Percentiles rank a stretch among this genome's conserved stretches.
These are phyloP conservation scores for Rhinichthys osculus DNA, from an alignment of 2,797 vertebrate species.

Conservation along the genomic window DNA sequence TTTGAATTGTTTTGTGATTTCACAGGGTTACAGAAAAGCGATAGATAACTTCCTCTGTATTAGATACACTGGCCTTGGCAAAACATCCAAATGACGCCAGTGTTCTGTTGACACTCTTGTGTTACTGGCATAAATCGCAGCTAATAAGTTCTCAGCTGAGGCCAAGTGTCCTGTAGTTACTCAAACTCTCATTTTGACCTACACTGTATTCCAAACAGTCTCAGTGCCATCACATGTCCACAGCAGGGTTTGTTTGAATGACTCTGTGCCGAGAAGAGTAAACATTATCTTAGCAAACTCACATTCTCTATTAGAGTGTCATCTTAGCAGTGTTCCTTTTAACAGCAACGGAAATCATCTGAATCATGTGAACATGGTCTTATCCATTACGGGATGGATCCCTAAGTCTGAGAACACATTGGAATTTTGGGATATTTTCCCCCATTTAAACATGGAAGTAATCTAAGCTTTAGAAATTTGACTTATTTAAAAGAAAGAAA, in stretches of 20 bases:
- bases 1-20: background rate
- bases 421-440: background rate
- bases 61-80: background rate
- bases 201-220: constrained; percentile 19
- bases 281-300: constrained; percentile 27
- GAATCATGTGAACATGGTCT: background rate
- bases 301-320: background rate
- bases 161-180: constrained; percentile 19
- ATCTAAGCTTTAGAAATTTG: background rate
- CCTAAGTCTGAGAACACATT: background rate
- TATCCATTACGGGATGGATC: background rate
- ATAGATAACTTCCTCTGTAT: background rate
- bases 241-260: constrained; percentile 22
- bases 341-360: background rate
- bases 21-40: background rate
- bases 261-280: constrained; percentile 24
- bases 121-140: constrained; percentile 20
- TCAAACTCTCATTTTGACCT: constrained; percentile 31
- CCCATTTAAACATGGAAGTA: background rate
- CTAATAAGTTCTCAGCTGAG: background rate
- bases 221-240: background rate
- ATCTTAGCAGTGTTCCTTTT: background rate
- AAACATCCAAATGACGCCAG: background rate
- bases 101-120: constrained; percentile 7
- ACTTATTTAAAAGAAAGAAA: background rate